Percentiles rank a stretch among this genome's conserved stretches.
phyloP scores from a whole-genome alignment of 2,113 vertebrate species.

The Callionymus lyra region DNA sequence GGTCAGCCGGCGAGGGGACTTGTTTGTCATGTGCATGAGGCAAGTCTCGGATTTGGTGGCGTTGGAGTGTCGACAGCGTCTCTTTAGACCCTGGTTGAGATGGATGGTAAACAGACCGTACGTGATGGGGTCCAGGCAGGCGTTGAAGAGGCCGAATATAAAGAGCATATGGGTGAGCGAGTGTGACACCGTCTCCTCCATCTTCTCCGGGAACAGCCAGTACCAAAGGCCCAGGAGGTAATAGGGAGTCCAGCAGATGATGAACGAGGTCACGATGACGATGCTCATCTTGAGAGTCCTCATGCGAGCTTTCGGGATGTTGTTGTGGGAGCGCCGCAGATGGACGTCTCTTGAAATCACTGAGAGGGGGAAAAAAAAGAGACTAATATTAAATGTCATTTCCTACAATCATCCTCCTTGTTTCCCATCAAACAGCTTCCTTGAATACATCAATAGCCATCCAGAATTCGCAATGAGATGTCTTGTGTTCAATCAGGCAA shows the following conservation, averaged over 20 bases:
- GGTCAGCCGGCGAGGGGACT: slow-evolving; percentile 22
- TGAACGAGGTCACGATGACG: slow-evolving; percentile 72
- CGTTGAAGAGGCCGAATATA: slow-evolving; percentile 72
- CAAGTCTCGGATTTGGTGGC: slow-evolving; percentile 48
- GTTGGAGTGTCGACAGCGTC: slow-evolving; percentile 33
- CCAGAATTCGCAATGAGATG: no score
- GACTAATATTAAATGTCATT: no score
- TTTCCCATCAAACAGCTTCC: no score
- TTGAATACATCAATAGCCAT: no score
- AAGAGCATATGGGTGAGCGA: slow-evolving; percentile 73
- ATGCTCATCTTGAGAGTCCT: slow-evolving; percentile 76
- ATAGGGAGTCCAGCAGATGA: slow-evolving; percentile 76
- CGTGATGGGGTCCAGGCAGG: slow-evolving; percentile 68
- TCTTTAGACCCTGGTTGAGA: slow-evolving; percentile 53
- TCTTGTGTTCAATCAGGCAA: no score
- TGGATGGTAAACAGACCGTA: slow-evolving; percentile 71
- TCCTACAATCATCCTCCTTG: no score
- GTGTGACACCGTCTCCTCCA: slow-evolving; percentile 71
- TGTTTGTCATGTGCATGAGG: slow-evolving; percentile 37
- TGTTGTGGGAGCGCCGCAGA: slow-evolving; percentile 71
- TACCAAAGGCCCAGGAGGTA: slow-evolving; percentile 76
- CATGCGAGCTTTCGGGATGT: slow-evolving; percentile 75
- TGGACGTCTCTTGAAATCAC: slow-evolving; percentile 65
- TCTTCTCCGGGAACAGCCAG: slow-evolving; percentile 69
- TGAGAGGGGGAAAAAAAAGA: slow-evolving; percentile 26